These are phyloP conservation scores for Poecilia latipinna DNA, from an alignment of 2,113 vertebrate species.

Conservation along the genomic window DNA sequence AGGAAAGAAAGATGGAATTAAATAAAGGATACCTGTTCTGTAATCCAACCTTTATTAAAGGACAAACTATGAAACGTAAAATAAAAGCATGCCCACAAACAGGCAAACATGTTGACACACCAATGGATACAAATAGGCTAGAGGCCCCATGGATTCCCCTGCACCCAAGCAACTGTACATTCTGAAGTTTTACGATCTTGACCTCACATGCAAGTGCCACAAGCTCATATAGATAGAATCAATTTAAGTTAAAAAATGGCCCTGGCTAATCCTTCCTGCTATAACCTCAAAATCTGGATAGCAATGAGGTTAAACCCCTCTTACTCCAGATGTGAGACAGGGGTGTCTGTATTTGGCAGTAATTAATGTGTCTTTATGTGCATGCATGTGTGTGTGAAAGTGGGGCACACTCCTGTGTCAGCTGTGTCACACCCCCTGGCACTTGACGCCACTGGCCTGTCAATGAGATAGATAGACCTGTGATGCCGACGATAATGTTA, in stretches of 20 bases:
- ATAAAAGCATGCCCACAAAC: slow-evolving; percentile 50
- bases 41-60: background rate
- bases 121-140: slow-evolving; percentile 62
- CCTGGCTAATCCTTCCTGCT: slow-evolving; percentile 53
- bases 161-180: slow-evolving; percentile 72
- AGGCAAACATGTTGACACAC: slow-evolving; percentile 42
- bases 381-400: slow-evolving; percentile 40
- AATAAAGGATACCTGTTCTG: background rate
- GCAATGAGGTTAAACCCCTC: slow-evolving; percentile 65
- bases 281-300: slow-evolving; percentile 57
- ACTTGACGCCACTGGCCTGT: slow-evolving; percentile 78
- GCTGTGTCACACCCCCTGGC: slow-evolving; percentile 76
- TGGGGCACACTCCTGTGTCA: slow-evolving; percentile 62
- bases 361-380: slow-evolving; percentile 37
- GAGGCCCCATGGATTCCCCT: slow-evolving; percentile 36
- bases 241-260: slow-evolving; percentile 71
- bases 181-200: slow-evolving; percentile 76
- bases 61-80: slow-evolving; percentile 25
- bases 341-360: slow-evolving; percentile 36
- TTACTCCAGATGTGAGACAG: slow-evolving; percentile 77
- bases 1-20: background rate
- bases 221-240: slow-evolving; percentile 59
- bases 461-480: slow-evolving; percentile 77
- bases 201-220: slow-evolving; percentile 70
- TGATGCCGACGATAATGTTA: slow-evolving; percentile 64